Conservation (phyloP, 2,113 vertebrate species). For the Ptilonorhynchus violaceus region DNA sequence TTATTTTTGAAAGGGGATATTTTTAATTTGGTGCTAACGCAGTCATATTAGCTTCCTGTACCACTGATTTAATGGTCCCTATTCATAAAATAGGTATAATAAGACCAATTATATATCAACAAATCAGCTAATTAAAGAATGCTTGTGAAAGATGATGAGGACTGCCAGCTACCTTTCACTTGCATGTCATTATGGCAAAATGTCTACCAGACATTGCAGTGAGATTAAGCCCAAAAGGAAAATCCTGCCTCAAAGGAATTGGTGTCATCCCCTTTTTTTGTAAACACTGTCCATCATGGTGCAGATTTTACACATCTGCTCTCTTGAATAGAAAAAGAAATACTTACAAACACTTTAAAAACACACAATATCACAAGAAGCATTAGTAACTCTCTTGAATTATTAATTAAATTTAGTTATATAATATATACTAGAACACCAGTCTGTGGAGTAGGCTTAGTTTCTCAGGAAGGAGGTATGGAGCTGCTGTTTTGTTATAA, state of each 20-base stretch:
- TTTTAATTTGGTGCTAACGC: neutral
- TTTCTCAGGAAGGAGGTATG: neutral
- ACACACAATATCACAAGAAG: neutral
- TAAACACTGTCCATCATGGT: neutral
- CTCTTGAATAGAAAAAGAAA: neutral
- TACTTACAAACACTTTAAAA: neutral
- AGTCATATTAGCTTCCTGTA: neutral
- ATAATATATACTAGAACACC: neutral
- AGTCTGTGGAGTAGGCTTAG: neutral
- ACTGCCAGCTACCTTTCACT: neutral
- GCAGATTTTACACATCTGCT: neutral
- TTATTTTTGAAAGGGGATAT: neutral
- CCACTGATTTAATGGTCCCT: neutral
- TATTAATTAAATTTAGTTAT: neutral
- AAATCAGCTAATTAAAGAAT: neutral
- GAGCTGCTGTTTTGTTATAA: neutral
- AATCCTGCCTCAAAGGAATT: neutral
- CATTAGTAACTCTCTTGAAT: neutral
- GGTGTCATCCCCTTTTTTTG: neutral
- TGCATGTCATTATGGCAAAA: neutral
- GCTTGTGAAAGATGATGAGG: neutral
- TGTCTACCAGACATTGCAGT: neutral
- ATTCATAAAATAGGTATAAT: neutral
- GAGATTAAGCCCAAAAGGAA: neutral
- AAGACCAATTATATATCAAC: neutral